Percentiles rank a stretch among this genome's conserved stretches.
Evolutionary conservation across 1,140 invertebrate genomes (phyloP).

Genomic region (Vollenhovia emeryi): DNA sequence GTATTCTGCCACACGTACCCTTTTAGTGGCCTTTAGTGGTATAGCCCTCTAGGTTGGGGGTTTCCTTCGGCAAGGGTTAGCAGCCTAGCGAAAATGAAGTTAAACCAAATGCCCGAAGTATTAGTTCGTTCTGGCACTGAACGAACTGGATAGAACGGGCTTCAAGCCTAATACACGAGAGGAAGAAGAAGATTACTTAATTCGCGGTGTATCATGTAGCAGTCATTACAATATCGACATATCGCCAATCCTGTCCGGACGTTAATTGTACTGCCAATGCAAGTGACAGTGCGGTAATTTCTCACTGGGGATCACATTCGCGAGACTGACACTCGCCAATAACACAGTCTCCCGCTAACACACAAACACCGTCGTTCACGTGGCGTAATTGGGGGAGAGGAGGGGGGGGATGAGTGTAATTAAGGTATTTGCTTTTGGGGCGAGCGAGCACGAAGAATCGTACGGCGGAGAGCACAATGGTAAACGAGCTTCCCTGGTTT

Average conservation of each 20-base stretch:
- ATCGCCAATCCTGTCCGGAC: neutral
- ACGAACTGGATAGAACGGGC: too few relatives aligned
- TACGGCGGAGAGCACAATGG: slow-evolving; percentile 8
- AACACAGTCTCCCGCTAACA: neutral
- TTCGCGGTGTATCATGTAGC: neutral
- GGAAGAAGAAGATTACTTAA: too few relatives aligned
- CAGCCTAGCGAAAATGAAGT: too few relatives aligned
- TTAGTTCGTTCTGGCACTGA: too few relatives aligned
- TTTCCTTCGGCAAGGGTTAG: too few relatives aligned
- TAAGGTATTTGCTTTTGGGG: slow-evolving; percentile 1
- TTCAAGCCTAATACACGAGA: too few relatives aligned
- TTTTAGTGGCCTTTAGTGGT: too few relatives aligned
- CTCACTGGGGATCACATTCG: slow-evolving; percentile 25
- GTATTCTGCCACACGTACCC: too few relatives aligned
- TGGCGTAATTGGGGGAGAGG: slow-evolving; percentile 57
- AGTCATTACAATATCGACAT: slow-evolving; percentile 22
- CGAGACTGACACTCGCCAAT: slow-evolving; percentile 50
- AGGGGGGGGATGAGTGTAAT: too few relatives aligned
- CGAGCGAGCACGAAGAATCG: neutral
- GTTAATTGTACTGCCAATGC: slow-evolving; percentile 41
- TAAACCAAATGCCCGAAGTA: too few relatives aligned
- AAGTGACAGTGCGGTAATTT: slow-evolving; percentile 42
- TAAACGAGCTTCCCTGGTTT: slow-evolving; percentile 43
- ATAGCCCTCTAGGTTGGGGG: too few relatives aligned
- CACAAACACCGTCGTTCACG: neutral